Conservation (phyloP, 2,797 vertebrate genomes). For the Thunnus albacares region DNA sequence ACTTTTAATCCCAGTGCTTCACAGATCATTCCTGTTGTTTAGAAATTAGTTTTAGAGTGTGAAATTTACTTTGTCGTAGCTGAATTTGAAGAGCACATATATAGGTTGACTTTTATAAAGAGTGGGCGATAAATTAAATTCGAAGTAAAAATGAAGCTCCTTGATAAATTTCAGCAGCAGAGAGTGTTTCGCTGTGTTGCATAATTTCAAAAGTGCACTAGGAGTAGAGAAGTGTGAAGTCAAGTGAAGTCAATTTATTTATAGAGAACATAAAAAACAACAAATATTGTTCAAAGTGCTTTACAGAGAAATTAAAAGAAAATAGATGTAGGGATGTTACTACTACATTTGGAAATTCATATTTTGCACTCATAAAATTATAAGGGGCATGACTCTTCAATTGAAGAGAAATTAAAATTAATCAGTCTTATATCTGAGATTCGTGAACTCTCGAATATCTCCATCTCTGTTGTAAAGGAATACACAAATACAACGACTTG, state of each 20-base stretch:
- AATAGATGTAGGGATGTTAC: too few relatives aligned
- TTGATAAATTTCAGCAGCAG: slow-evolving; percentile 9
- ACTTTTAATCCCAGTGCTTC: slow-evolving; percentile 44
- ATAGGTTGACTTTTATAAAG: slow-evolving; percentile 11
- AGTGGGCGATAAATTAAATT: slow-evolving; percentile 14
- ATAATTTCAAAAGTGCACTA: background rate
- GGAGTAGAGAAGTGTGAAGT: background rate
- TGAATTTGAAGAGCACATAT: slow-evolving; percentile 1
- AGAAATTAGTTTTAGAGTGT: slow-evolving; percentile 36
- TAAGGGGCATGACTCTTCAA: too few relatives aligned
- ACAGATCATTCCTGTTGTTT: slow-evolving; percentile 43
- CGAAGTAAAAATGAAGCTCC: background rate
- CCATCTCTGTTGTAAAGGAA: too few relatives aligned
- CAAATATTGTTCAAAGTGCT: background rate
- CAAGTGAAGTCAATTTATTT: background rate
- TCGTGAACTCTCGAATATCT: too few relatives aligned
- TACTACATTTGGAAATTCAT: too few relatives aligned
- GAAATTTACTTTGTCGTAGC: slow-evolving; percentile 34
- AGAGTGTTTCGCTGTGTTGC: slow-evolving; percentile 24
- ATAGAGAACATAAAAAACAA: background rate
- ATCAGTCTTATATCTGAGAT: too few relatives aligned
- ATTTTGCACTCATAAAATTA: too few relatives aligned
- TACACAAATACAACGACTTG: too few relatives aligned
- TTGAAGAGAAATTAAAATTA: too few relatives aligned
- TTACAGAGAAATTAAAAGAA: background rate